These are phyloP conservation scores for Pegoplata infirma DNA, from an alignment of 2,888 invertebrate genomes.

Conservation along the genomic window DNA sequence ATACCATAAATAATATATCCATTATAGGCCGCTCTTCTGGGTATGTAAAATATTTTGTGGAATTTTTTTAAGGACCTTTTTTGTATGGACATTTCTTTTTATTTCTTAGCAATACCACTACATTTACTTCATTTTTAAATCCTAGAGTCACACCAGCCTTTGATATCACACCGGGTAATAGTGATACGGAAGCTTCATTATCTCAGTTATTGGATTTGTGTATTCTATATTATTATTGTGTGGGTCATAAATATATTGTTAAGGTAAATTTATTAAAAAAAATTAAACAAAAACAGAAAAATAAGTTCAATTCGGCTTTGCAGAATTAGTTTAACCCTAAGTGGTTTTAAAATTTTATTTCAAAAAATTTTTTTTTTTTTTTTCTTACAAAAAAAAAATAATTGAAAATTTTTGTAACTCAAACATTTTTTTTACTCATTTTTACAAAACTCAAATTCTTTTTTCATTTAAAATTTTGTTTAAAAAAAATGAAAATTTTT, in stretches of 20 bases:
- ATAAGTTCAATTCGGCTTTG: neutral
- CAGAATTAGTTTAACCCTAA: too few species aligned
- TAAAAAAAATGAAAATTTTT: too few species aligned
- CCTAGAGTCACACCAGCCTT: slow-evolving; percentile 64
- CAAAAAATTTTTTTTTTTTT: too few species aligned
- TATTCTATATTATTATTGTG: slow-evolving; percentile 76
- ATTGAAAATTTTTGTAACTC: too few species aligned
- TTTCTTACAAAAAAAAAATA: too few species aligned
- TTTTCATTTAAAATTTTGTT: too few species aligned
- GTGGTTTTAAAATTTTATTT: too few species aligned
- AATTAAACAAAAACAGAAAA: too few species aligned
- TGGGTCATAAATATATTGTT: slow-evolving; percentile 77
- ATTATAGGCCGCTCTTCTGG: slow-evolving; percentile 72
- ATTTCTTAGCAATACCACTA: slow-evolving; percentile 61
- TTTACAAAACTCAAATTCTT: too few species aligned
- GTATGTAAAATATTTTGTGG: slow-evolving; percentile 63
- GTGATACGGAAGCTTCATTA: slow-evolving; percentile 69
- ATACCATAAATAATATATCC: slow-evolving; percentile 72
- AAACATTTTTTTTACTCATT: too few species aligned
- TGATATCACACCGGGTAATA: slow-evolving; percentile 70
- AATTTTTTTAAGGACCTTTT: too few species aligned
- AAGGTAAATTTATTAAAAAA: slow-evolving; percentile 69
- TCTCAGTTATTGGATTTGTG: slow-evolving; percentile 75
- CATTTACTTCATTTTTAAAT: slow-evolving; percentile 71
- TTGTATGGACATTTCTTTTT: too few species aligned